These are phyloP conservation scores for Petaurus breviceps DNA, from an alignment of 2,113 vertebrate genomes.

Conservation along the genomic window DNA sequence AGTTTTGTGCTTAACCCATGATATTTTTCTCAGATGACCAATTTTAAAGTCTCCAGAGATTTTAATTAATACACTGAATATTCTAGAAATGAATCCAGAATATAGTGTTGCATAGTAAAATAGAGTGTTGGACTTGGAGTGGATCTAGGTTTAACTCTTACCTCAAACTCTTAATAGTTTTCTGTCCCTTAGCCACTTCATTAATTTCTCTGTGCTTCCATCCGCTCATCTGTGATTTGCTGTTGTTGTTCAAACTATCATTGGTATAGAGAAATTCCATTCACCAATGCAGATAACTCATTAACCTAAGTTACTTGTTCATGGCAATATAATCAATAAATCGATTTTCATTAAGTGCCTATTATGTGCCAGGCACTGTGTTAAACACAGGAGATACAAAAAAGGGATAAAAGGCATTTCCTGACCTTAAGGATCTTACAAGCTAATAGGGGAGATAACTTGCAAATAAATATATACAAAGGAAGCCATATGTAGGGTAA, in stretches of 20 bases:
- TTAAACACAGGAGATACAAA: neutral
- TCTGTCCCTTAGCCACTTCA: no score
- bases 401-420: neutral
- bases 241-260: neutral
- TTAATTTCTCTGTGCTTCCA: neutral
- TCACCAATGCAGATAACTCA: neutral
- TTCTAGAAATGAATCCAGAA: no score
- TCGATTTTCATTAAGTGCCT: neutral
- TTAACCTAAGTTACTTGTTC: neutral
- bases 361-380: neutral
- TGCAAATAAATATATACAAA: neutral
- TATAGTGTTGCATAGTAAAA: no score
- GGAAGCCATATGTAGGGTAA: neutral
- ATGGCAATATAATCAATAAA: neutral
- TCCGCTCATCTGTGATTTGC: no score
- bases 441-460: neutral
- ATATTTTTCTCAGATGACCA: conserved; percentile 5
- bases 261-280: neutral
- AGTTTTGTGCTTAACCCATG: neutral
- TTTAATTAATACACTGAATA: no score
- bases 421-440: neutral
- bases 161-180: no score
- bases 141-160: neutral
- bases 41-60: neutral
- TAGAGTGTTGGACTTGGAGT: no score